Base-by-base conservation (phyloP, 2,888 invertebrate genomes). In the Campaea margaritaria region DNA sequence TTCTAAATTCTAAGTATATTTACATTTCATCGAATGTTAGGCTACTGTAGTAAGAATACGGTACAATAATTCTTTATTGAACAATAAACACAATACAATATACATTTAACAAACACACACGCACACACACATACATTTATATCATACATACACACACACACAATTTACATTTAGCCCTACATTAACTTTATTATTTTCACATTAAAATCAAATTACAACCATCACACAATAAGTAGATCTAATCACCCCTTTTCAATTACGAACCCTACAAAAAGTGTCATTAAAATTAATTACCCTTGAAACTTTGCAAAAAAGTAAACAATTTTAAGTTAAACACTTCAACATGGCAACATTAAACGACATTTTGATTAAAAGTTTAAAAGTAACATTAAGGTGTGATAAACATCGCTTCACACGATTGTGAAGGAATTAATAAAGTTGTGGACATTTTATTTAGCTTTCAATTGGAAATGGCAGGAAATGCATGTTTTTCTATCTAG, bases 341-440 rank as follows among this genome's bases (percentile, higher is more conserved):
- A 60, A 54, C 47, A 62, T 64, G 44, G 60, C 62, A 56, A 58
- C 45, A 62, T 53, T 49, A 61, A 64, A 64, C 63, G 57, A 53
- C 62, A 63, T 64, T 67, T 64, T 64, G 54, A 64, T 63, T 56
- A 36, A 66, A 60, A 50, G 5, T 3, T 5, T 51, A 50, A 38
- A 52, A n/a, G n/a, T n/a, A n/a, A 11, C 49, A 36, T 63, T 61
- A 44, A 15, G 12, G 7, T 5, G n/a, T 11, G 66, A 68, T 68
- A 62, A 15, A 0, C 34, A 55, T 64, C 65, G 47, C 47, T 60
- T 70, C 70, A 57, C 70, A 70, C 67, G 38, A 67, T 66, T 65
- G 62, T 39, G 48, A 34, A 14, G 48, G 58, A 64, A 67, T 70
- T 64, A 65, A 64, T 65, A 59, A 45, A 53, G 65, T 60, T 50